Percentiles rank a stretch among this genome's conserved stretches.
phyloP scores from a whole-genome alignment of 1,140 invertebrate species.

The Drosophila nasuta region DNA sequence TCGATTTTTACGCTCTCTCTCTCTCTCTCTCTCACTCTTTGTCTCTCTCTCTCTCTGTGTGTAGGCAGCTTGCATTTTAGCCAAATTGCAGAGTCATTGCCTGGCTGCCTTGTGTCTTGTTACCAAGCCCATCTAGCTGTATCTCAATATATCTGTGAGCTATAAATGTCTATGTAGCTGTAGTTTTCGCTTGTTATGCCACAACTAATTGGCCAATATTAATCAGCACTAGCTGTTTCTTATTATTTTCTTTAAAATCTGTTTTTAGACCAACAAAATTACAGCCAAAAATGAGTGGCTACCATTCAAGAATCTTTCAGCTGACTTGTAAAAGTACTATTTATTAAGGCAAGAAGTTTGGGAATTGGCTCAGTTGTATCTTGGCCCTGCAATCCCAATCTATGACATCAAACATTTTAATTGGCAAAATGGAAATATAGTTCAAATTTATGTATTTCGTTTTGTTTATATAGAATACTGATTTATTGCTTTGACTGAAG shows the following conservation, averaged over 20 bases:
- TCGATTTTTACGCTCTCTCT: constrained; percentile 50
- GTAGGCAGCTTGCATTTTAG: constrained; percentile 46
- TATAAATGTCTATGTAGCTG: constrained; percentile 21
- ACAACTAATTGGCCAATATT: constrained; percentile 54
- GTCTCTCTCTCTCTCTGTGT: constrained; percentile 12
- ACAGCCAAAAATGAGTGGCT: not conserved
- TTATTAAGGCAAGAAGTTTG: no score
- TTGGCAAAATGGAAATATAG: no score
- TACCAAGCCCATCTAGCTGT: constrained; percentile 21
- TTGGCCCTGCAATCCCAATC: no score
- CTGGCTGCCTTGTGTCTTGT: constrained; percentile 10
- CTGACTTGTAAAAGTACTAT: not conserved
- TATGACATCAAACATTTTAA: no score
- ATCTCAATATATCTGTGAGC: constrained; percentile 2
- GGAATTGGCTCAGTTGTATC: no score
- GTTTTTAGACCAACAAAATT: constrained; percentile 38
- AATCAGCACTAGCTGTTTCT: constrained; percentile 34
- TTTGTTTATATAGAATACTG: no score
- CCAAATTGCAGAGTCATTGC: constrained; percentile 40
- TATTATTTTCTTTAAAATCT: constrained; percentile 7
- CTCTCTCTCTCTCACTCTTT: constrained; percentile 17
- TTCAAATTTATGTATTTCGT: no score
- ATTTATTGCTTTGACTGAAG: no score
- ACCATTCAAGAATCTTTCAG: not conserved
- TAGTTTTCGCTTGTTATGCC: constrained; percentile 3